Base-by-base conservation (phyloP, 2,888 invertebrate genomes). In the Yponomeuta evonymella region DNA sequence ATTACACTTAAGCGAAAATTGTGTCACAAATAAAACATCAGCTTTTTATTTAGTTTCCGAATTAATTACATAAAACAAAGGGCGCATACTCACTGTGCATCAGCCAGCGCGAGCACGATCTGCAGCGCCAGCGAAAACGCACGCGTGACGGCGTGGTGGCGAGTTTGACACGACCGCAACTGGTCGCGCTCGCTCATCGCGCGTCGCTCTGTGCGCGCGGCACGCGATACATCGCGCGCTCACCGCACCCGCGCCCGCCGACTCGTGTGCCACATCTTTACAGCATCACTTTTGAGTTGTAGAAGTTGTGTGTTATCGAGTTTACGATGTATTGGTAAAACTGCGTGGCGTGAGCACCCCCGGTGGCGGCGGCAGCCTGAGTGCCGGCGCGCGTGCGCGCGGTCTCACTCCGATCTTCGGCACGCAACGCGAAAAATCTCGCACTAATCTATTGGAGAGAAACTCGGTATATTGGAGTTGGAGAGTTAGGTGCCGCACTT, bases 331-430 rank as follows among this genome's bases (percentile, higher is more conserved):
- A 63, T 69, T 70, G 78, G 74, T 74, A 75, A 58, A 15, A 30
- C 29, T 33, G 62, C 11, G 67, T 48, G 33, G 81, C 86, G 81
- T 81, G 89, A 84, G 87, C 85, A 83, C 77, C 81, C 87, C 81
- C 83, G 82, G 78, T 84, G 86, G 79, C 81, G 71, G 81, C 85
- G 82, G 75, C 81, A 77, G 79, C 76, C 83, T 79, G 83, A 90
- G 84, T 92, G 92, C 72, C 85, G 83, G 83, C 90, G 91, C 92
- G 92, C 92, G 81, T 91, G 91, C 91, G 91, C 90, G 91, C 90
- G 90, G 88, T 83, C 75, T 15, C 43, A 9, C n/a, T 29, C 43
- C 29, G 48, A 33, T 29, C 67, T 63, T 63, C 67, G 48, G 65
- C 62, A 69, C 65, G 48, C 71, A 66, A 30, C 65, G 65, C 11